These are phyloP conservation scores for Pampusana beccarii DNA, from an alignment of 2,113 vertebrate species.

Conservation along the genomic window DNA sequence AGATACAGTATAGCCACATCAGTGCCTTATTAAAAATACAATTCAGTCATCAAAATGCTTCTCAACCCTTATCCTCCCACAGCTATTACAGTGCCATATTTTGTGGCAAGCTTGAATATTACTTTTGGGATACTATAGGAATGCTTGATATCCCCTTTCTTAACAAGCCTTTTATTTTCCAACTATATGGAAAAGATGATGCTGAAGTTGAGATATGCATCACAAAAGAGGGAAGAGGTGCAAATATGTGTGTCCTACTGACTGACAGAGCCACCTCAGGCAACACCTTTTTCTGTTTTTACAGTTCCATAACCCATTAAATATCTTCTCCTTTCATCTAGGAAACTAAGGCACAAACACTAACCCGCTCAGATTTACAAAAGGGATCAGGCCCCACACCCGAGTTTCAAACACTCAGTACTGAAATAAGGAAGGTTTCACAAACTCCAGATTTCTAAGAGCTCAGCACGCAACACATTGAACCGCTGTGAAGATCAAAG, in stretches of 20 bases:
- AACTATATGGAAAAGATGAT: neutral
- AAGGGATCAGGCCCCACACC: neutral
- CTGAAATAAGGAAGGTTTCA: neutral
- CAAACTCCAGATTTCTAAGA: neutral
- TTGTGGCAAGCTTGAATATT: neutral
- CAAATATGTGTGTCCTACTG: neutral
- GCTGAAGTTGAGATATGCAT: neutral
- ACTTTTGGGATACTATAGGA: neutral
- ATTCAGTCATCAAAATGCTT: neutral
- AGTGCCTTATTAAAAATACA: neutral
- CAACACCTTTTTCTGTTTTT: neutral
- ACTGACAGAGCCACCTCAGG: neutral
- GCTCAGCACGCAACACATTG: neutral
- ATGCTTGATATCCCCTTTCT: neutral
- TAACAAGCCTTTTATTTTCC: neutral
- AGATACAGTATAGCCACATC: neutral
- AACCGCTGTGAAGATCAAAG: neutral
- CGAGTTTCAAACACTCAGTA: accelerated
- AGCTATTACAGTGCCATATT: neutral
- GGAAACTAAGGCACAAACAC: neutral
- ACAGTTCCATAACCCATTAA: neutral
- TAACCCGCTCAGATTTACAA: neutral
- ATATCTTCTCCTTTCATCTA: neutral
- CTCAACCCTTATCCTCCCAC: neutral
- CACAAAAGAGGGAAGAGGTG: neutral